These are phyloP conservation scores for Clarias batrachus DNA, from an alignment of 2,113 vertebrate species.

Conservation along the genomic window DNA sequence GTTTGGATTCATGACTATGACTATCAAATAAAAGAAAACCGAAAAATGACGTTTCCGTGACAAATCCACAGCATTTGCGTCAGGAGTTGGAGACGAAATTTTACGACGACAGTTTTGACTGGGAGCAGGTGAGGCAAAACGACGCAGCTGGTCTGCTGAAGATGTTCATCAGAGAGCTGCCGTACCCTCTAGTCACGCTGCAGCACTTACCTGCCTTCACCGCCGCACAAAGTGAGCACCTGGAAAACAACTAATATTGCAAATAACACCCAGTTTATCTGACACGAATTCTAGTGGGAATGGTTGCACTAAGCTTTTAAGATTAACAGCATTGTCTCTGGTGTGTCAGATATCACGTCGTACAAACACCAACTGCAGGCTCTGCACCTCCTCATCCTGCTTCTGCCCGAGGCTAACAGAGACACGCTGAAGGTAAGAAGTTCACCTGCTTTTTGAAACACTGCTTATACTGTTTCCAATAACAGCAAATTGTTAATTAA, in stretches of 20 bases:
- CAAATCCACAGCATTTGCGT: constrained; percentile 77
- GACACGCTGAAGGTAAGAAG: constrained; percentile 84
- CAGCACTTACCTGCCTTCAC: constrained; percentile 86
- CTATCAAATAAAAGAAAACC: background rate
- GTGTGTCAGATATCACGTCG: constrained; percentile 80
- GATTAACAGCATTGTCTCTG: constrained; percentile 41
- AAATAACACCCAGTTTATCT: background rate
- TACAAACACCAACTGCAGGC: constrained; percentile 88
- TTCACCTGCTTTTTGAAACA: background rate
- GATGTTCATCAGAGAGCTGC: constrained; percentile 93
- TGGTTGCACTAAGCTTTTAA: background rate
- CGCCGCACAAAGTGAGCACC: constrained; percentile 79
- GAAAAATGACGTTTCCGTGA: background rate
- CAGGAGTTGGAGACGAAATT: constrained; percentile 87
- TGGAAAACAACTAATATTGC: background rate
- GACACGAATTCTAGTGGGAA: background rate
- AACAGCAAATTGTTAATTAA: background rate
- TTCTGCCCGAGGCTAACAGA: constrained; percentile 89
- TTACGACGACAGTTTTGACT: constrained; percentile 82
- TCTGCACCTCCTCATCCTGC: constrained; percentile 87
- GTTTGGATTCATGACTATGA: background rate
- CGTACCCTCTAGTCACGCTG: constrained; percentile 85
- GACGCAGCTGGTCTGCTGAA: constrained; percentile 92
- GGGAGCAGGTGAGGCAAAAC: constrained; percentile 87
- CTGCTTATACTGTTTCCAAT: background rate